Conservation (phyloP, 2,888 invertebrate genomes). For the Mesochorus sp. region DNA sequence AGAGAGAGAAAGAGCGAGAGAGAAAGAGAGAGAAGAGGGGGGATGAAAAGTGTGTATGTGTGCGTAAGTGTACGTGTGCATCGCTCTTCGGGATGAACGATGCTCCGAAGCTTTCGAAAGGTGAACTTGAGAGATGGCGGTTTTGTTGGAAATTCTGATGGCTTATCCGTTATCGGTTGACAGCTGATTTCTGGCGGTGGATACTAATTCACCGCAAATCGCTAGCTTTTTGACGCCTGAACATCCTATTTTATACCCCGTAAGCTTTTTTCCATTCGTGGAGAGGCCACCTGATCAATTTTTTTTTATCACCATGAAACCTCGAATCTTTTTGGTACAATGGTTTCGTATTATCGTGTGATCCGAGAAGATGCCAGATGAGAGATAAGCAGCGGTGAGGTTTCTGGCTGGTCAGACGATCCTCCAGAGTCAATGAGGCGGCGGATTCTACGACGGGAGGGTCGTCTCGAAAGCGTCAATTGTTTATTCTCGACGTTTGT, state of each 20-base stretch:
- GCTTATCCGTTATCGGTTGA: constrained; percentile 17
- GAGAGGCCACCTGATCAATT: not conserved
- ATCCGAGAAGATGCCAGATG: not conserved
- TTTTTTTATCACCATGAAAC: not conserved
- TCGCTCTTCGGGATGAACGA: constrained; percentile 23
- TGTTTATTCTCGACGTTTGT: constrained; percentile 43
- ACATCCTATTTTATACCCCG: no score
- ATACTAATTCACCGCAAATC: constrained; percentile 12
- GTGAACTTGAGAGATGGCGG: constrained; percentile 20
- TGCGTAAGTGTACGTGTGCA: constrained; percentile 1
- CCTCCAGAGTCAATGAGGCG: constrained; percentile 10
- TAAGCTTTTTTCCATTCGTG: not conserved
- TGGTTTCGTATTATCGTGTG: not conserved
- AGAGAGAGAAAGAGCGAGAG: no score
- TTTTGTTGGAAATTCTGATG: constrained; percentile 16
- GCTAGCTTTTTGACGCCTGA: not conserved
- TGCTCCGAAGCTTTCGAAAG: constrained; percentile 16
- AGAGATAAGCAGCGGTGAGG: constrained; percentile 1
- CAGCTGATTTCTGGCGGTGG: constrained; percentile 9
- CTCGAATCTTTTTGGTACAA: no score
- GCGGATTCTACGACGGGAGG: not conserved
- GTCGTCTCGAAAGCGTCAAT: constrained; percentile 26
- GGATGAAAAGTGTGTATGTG: constrained; percentile 9
- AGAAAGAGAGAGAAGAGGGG: no score
- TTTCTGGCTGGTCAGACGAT: constrained; percentile 3